Conservation (phyloP, 2,797 vertebrate genomes). For the Menidia menidia region DNA sequence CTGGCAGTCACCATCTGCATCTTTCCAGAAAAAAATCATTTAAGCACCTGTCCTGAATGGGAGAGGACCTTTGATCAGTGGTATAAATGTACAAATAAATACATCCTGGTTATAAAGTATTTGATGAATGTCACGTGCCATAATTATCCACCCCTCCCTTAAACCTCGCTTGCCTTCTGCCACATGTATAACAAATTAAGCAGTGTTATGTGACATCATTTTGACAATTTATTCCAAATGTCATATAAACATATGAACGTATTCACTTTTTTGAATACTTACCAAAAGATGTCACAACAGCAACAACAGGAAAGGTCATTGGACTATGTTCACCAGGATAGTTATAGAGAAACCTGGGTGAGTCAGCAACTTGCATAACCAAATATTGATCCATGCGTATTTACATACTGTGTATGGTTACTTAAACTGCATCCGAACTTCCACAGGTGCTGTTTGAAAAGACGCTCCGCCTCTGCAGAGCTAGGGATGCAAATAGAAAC, state of each 20-base stretch:
- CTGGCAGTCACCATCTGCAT: conserved; percentile 15
- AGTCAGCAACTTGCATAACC: conserved; percentile 45
- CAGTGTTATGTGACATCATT: conserved; percentile 43
- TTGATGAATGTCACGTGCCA: conserved; percentile 68
- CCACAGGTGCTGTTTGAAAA: conserved; percentile 65
- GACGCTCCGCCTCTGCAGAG: conserved; percentile 69
- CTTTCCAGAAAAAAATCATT: conserved; percentile 22
- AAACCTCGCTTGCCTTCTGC: conserved; percentile 64
- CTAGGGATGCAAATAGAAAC: conserved; percentile 81
- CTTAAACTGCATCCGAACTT: conserved; percentile 46
- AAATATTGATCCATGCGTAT: conserved; percentile 64
- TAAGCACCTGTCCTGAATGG: conserved; percentile 31
- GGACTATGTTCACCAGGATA: conserved; percentile 6
- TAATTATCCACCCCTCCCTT: conserved; percentile 72
- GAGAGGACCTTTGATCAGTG: conserved; percentile 67
- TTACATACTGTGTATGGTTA: conserved; percentile 52
- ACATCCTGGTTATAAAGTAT: conserved; percentile 77
- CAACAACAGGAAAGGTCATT: conserved; percentile 14
- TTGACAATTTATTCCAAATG: conserved; percentile 27
- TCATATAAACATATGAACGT: conserved; percentile 31
- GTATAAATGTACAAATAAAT: conserved; percentile 77
- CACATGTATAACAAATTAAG: conserved; percentile 25
- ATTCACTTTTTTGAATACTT: conserved; percentile 20
- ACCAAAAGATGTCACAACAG: conserved; percentile 1
- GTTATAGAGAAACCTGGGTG: conserved; percentile 18